Evolutionary conservation across 2,888 invertebrate genomes (phyloP).

Genomic region (Philonicus albiceps): DNA sequence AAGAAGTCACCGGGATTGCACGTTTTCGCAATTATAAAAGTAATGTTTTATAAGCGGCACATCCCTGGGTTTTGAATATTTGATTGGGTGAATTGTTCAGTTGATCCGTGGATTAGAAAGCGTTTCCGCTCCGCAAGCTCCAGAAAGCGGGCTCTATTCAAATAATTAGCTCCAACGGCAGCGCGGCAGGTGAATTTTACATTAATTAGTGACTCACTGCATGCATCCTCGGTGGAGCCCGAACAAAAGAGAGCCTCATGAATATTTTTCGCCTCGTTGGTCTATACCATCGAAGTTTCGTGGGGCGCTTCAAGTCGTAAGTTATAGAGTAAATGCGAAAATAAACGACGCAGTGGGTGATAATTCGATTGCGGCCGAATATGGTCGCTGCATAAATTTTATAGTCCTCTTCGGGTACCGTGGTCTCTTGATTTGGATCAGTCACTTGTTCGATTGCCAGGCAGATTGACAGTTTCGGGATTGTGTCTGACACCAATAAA

Average conservation of each 20-base stretch:
- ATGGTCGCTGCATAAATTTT: neutral
- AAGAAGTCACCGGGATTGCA: neutral
- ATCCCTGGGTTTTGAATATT: neutral
- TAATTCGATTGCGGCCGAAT: neutral
- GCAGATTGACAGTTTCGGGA: neutral
- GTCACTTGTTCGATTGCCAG: neutral
- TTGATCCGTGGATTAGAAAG: neutral
- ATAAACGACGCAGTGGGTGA: neutral
- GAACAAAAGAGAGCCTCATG: neutral
- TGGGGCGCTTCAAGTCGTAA: neutral
- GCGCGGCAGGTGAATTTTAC: neutral
- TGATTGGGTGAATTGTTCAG: neutral
- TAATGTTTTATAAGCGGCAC: neutral
- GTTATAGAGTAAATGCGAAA: neutral
- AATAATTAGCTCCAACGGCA: neutral
- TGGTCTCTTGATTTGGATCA: neutral
- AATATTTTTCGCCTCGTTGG: neutral
- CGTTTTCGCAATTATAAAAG: neutral
- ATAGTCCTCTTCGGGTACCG: neutral
- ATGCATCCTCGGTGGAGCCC: neutral
- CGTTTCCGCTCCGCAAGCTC: neutral
- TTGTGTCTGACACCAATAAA: neutral
- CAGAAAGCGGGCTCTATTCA: neutral
- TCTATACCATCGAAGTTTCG: neutral
- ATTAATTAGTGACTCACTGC: neutral